Evolutionary conservation across 2,888 invertebrate genomes (phyloP).

Genomic region (Creontiades dilutus): DNA sequence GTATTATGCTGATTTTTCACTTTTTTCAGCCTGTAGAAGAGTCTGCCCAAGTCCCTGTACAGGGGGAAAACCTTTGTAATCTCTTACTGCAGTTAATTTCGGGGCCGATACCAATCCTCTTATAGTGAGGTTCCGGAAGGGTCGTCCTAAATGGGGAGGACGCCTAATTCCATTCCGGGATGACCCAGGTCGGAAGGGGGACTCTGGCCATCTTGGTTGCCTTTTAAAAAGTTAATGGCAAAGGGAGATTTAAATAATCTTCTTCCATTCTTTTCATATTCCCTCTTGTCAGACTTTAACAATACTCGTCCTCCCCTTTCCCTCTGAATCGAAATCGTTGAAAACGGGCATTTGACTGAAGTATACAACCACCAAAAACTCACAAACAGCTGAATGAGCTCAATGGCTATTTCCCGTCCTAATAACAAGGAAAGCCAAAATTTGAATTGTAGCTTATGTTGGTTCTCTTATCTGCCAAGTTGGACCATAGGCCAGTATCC

Average conservation of each 20-base stretch:
- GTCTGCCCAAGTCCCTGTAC: background rate
- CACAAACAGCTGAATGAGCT: too few relatives aligned
- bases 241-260: conserved; percentile 6
- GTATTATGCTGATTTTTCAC: background rate
- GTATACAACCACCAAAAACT: too few relatives aligned
- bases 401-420: too few relatives aligned
- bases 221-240: background rate
- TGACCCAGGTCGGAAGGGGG: background rate
- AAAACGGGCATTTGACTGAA: too few relatives aligned
- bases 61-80: conserved; percentile 33
- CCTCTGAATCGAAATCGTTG: too few relatives aligned
- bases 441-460: too few relatives aligned
- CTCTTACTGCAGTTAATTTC: conserved; percentile 39
- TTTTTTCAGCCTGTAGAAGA: background rate
- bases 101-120: conserved; percentile 45
- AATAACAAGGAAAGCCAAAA: too few relatives aligned
- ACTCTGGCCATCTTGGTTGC: background rate
- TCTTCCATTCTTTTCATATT: background rate
- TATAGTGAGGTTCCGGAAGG: background rate
- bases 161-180: conserved; percentile 32
- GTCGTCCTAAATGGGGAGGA: background rate
- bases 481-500: too few relatives aligned
- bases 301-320: too few relatives aligned
- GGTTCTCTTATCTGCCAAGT: too few relatives aligned
- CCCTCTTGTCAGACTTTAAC: too few relatives aligned